Conservation (phyloP, 1,140 invertebrate genomes). For the Pomacea maculata region DNA sequence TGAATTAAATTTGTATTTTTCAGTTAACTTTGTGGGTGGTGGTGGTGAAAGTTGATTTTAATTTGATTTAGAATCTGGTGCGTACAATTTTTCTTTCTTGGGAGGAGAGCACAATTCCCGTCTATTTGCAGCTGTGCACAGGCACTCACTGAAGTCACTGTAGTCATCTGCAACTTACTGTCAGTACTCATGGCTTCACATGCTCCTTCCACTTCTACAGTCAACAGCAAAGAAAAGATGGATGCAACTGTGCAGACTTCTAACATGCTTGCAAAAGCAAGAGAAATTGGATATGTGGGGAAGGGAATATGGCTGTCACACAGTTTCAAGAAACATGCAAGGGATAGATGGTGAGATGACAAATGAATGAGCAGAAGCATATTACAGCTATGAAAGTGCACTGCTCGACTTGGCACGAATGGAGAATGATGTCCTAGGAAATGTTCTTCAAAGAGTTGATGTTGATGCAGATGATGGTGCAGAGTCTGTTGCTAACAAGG, state of each 20-base stretch:
- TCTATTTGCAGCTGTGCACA: slow-evolving; percentile 17
- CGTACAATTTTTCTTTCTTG: too few relatives aligned
- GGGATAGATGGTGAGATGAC: slow-evolving; percentile 79
- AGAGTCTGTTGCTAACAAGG: slow-evolving; percentile 39
- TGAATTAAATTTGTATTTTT: too few relatives aligned
- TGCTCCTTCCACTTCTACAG: slow-evolving; percentile 5
- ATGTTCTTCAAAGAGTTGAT: slow-evolving; percentile 71
- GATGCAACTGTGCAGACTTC: slow-evolving; percentile 57
- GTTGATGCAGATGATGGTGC: slow-evolving; percentile 48
- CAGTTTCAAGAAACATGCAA: slow-evolving; percentile 80
- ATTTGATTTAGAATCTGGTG: too few relatives aligned
- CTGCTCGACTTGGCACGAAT: slow-evolving; percentile 82
- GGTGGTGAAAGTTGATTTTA: too few relatives aligned
- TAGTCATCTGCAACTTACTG: too few relatives aligned
- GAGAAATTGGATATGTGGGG: slow-evolving; percentile 80
- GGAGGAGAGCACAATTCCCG: slow-evolving; percentile 18
- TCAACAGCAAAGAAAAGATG: slow-evolving; percentile 22
- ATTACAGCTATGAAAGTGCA: slow-evolving; percentile 82
- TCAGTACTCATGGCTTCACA: slow-evolving; percentile 11
- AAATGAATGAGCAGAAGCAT: slow-evolving; percentile 83
- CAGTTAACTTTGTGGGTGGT: too few relatives aligned
- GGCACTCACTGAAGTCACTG: too few relatives aligned
- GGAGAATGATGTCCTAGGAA: slow-evolving; percentile 82
- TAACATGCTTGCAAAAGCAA: slow-evolving; percentile 75
- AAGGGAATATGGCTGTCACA: slow-evolving; percentile 80